Evolutionary conservation across 2,797 vertebrate genomes (phyloP), one percentile per base, ranked within the genome.

Genomic region (Philypnodon macrostomus): DNA sequence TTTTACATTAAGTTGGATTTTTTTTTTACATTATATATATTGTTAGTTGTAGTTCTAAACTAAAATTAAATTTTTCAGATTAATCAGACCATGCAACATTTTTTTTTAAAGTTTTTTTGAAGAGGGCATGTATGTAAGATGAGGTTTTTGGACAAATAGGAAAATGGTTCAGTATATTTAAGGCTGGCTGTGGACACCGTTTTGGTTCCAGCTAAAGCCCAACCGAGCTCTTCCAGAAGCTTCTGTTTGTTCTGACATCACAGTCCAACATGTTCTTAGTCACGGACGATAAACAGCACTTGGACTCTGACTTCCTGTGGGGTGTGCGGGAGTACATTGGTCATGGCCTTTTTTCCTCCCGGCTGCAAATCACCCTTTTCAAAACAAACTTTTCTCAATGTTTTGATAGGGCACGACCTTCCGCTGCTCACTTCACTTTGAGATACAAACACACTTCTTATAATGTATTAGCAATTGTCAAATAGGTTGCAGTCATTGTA

Each of bases 341-440:
- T 56, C 48, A 67, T 80, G 64, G 58, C 74, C 74, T 77, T 82
- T n/a, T 82, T 77, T 70, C 56, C 73, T 80, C 64, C 58, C 67
- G 70, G 74, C 59, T 75, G 70, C 70, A 81, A 79, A 81, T 78
- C 78, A 74, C 79, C 81, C 83, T 84, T 84, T 84, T 78, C 83
- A 82, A 72, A 79, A 72, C 65, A 75, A 77, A 69, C 65, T 71
- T 77, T 71, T 48, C 53, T 35, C 59, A 56, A 63, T 47, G 58
- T 67, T 69, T 73, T 70, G 69, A 52, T 24, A 47, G 72, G 59
- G 37, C 69, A 36, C 66, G 68, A 81, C 77, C 69, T 74, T 70
- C 48, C 70, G 53, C 17, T 15, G 41, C 53, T 65, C 49, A 46
- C 46, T 24, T 63, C 44, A 60, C 62, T 63, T 59, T 32, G 26